Evolutionary conservation across 1,140 invertebrate species (phyloP), one percentile per base, ranked within the genome.

Genomic region (Anastatus disparis): DNA sequence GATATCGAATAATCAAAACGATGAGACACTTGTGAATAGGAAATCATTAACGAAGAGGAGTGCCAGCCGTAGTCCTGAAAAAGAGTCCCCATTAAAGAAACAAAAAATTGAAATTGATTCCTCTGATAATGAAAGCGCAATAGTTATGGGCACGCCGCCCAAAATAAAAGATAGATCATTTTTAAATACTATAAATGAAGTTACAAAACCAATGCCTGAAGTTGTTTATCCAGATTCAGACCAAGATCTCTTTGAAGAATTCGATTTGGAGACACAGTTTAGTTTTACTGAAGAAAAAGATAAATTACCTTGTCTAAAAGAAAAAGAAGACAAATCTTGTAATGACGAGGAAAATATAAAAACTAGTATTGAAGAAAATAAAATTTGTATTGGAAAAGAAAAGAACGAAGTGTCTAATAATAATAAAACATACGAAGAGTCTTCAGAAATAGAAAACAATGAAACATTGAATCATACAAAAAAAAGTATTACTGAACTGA

Each of bases 221-320:
- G 12, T 44, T 20, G 42, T 2, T 26, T 20, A 40, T 52, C 9
- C 26, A 3, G 76, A 76, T 73, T 78, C 76, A 0, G 77, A 79
- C 27, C 76, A 76, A 9, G 80, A 81, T 42, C 71, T 81, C 55
- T 80, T 81, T 56, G 77, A 71, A 12, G 68, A 40, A 55, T 52
- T 75, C 13, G 70, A 70, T 58, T 62, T 74, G 27, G 22, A 69
- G 24, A 61, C 59, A 26, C 62, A 72, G 58, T 72, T 59, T 29
- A 69, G 55, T 26, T 66, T 70, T 17, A 58, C 68, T 38, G n/a
- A 62, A n/a, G n/a, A 20, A 38, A 64, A 64, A 2, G 35, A 42
- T 10, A n/a, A 22, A 40, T 12, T 29, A 4, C 15, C 31, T 35
- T 1, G 20, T 24, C 9, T 13, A 24, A 13, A 38, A 40, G 29